phyloP scores from a whole-genome alignment of 2,113 vertebrate species.

The Malurus elegans region DNA sequence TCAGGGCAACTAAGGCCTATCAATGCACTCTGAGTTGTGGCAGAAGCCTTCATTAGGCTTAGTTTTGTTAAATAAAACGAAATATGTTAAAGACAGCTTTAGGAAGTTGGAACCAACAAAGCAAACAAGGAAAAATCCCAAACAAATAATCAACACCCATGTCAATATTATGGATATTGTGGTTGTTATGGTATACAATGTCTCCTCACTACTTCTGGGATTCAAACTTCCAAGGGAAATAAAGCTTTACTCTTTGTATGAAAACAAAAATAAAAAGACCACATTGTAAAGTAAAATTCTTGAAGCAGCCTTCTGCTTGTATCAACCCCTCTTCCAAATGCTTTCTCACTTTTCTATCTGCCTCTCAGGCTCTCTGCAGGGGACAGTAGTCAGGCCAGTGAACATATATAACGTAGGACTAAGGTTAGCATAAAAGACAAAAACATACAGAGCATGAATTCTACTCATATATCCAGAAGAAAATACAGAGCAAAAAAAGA shows the following conservation, averaged over 20 bases:
- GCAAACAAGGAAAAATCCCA: not conserved
- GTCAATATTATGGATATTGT: not conserved
- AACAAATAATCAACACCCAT: not conserved
- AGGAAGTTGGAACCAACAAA: not conserved
- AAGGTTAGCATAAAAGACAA: not conserved
- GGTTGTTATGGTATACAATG: not conserved
- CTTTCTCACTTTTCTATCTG: not conserved
- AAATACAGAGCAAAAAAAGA: not conserved
- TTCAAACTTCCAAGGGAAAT: not conserved
- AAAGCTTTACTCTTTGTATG: not conserved
- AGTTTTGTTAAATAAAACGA: not conserved
- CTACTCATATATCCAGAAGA: not conserved
- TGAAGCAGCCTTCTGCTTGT: not conserved
- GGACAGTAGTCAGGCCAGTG: not conserved
- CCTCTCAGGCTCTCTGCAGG: not conserved
- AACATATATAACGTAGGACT: rapidly evolving
- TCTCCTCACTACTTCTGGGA: not conserved
- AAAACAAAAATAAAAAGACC: not conserved
- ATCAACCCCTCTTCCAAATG: not conserved
- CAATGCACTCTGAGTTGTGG: not conserved
- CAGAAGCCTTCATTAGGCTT: not conserved
- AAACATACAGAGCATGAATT: not conserved
- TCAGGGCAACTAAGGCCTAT: not conserved
- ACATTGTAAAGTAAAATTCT: not conserved
- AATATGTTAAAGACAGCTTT: not conserved